Conservation (phyloP, 2,888 invertebrate species). For the Caenorhabditis sp. region DNA sequence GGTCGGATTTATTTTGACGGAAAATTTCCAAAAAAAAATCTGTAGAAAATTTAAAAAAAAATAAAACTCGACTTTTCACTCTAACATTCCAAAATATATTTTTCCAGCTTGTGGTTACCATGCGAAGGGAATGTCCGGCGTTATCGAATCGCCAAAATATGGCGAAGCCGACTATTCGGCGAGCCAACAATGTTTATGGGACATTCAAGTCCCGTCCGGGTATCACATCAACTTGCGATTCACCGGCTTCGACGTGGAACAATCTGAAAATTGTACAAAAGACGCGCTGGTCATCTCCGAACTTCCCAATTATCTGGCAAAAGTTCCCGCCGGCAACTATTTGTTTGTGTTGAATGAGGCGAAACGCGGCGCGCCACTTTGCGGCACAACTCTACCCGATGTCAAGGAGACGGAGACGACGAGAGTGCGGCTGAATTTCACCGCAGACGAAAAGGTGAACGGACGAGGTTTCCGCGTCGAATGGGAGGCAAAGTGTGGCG, state of each 20-base stretch:
- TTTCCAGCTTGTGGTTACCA: constrained; percentile 58
- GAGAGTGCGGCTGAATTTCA: constrained; percentile 63
- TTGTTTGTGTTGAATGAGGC: constrained; percentile 65
- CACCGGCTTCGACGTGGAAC: constrained; percentile 57
- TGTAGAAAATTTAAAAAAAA: too few relatives aligned
- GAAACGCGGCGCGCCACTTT: constrained; percentile 40
- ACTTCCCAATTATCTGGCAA: constrained; percentile 62
- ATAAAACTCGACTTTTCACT: too few relatives aligned
- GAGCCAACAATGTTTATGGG: constrained; percentile 64
- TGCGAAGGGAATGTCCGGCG: constrained; percentile 51
- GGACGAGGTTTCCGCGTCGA: constrained; percentile 61
- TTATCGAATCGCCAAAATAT: constrained; percentile 53
- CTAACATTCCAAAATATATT: too few relatives aligned
- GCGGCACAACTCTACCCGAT: background rate
- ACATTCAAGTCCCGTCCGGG: constrained; percentile 59
- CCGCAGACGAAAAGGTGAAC: constrained; percentile 50
- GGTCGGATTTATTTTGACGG: too few relatives aligned
- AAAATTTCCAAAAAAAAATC: too few relatives aligned
- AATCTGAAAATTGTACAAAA: constrained; percentile 49
- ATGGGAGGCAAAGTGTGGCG: constrained; percentile 65
- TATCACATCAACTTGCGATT: constrained; percentile 58
- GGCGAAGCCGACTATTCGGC: constrained; percentile 50
- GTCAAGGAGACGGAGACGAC: constrained; percentile 48
- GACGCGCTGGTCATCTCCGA: constrained; percentile 60
- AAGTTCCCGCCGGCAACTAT: constrained; percentile 61